Evolutionary conservation across 2,113 vertebrate species (phyloP).

Genomic region (Sphaerodactylus townsendi): DNA sequence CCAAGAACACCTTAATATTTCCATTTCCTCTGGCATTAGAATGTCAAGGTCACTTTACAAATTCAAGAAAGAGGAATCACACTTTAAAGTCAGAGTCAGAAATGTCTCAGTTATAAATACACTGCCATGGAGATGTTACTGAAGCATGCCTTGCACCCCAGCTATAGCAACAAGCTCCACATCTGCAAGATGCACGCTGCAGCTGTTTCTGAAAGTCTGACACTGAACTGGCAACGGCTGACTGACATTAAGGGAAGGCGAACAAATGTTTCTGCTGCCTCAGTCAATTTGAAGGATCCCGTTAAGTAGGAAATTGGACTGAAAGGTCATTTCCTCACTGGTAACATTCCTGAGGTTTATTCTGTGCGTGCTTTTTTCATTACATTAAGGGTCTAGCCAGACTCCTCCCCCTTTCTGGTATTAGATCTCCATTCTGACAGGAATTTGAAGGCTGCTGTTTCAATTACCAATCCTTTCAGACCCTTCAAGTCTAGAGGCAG

Average conservation of each 20-base stretch:
- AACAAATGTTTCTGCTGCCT: neutral
- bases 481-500: slow-evolving; percentile 11
- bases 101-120: neutral
- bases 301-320: slow-evolving; percentile 20
- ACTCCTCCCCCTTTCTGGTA: neutral
- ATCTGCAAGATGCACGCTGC: slow-evolving; percentile 11
- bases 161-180: neutral
- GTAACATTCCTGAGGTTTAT: neutral
- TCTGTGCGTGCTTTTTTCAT: neutral
- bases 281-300: neutral
- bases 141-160: neutral
- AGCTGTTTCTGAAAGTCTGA: slow-evolving; percentile 33
- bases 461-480: neutral
- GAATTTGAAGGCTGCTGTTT: neutral
- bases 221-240: slow-evolving; percentile 2
- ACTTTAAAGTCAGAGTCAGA: slow-evolving; percentile 9
- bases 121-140: fast-evolving
- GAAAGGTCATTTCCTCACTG: neutral
- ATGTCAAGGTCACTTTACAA: neutral
- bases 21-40: too few relatives aligned
- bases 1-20: too few relatives aligned
- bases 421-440: neutral
- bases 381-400: neutral
- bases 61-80: neutral
- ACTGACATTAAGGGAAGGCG: slow-evolving; percentile 20